Percentiles rank a stretch among this genome's conserved stretches.
Conservation (phyloP, 2,113 vertebrate species). For the Planiliza haematocheilus region DNA sequence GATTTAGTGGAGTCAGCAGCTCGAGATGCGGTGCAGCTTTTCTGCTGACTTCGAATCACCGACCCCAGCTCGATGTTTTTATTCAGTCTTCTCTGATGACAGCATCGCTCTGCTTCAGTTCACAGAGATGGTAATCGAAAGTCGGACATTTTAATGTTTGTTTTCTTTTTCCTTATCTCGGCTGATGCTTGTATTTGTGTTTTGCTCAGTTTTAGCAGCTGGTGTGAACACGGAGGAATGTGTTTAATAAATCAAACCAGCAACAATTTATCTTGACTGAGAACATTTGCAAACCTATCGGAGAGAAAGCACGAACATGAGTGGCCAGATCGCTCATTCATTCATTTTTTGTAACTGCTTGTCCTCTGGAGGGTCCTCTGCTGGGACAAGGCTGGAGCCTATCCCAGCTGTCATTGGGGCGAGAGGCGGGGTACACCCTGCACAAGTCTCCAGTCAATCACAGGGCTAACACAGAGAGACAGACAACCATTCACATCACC, state of each 20-base stretch:
- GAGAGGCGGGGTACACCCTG: too few relatives aligned
- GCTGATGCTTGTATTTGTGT: background rate
- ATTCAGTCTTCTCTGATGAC: slow-evolving; percentile 28
- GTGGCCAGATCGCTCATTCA: too few relatives aligned
- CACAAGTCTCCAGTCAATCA: too few relatives aligned
- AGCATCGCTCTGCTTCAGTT: slow-evolving; percentile 20
- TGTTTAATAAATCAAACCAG: background rate
- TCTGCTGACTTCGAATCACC: slow-evolving; percentile 43
- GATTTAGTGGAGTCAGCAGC: slow-evolving; percentile 37
- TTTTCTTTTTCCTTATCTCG: slow-evolving; percentile 38
- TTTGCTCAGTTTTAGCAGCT: slow-evolving; percentile 37
- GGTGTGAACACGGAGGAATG: slow-evolving; percentile 28
- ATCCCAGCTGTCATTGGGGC: too few relatives aligned
- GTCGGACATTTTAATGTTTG: slow-evolving; percentile 4
- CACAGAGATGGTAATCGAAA: slow-evolving; percentile 29
- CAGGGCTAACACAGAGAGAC: too few relatives aligned
- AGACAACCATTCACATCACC: too few relatives aligned
- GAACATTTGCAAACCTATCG: slow-evolving; percentile 1
- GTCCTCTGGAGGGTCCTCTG: too few relatives aligned
- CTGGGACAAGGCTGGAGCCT: too few relatives aligned
- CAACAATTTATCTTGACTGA: slow-evolving; percentile 8
- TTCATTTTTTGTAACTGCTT: too few relatives aligned
- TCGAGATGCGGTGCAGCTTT: slow-evolving; percentile 12
- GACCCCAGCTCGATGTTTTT: slow-evolving; percentile 30
- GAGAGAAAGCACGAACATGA: too few relatives aligned